Evolutionary conservation across 2,797 vertebrate species (phyloP).

Genomic region (Masticophis lateralis): DNA sequence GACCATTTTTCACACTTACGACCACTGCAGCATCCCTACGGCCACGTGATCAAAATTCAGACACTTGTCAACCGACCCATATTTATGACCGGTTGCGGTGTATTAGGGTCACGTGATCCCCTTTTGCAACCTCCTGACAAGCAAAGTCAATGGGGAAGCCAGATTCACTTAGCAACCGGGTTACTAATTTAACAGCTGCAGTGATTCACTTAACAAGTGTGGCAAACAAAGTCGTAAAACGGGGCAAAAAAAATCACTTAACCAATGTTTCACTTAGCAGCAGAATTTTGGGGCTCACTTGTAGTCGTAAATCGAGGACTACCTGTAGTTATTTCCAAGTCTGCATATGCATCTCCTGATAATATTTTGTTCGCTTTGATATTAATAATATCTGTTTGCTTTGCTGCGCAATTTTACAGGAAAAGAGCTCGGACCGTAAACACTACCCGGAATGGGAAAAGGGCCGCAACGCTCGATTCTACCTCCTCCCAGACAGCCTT

Average conservation of each 20-base stretch:
- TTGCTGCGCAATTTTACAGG: background rate
- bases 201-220: no score
- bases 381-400: background rate
- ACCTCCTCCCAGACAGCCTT: background rate
- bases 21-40: background rate
- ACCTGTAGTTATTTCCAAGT: background rate
- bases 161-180: background rate
- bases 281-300: no score
- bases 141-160: background rate
- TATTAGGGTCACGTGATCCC: background rate
- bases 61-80: background rate
- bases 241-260: no score
- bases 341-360: background rate
- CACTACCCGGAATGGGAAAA: background rate
- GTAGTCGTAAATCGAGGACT: background rate
- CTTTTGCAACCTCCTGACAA: background rate
- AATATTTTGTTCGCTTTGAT: no score
- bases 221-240: no score
- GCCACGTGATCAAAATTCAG: background rate
- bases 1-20: no score
- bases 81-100: background rate
- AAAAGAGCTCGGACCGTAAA: background rate
- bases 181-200: no score
- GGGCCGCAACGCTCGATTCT: background rate
- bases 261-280: no score